These are phyloP conservation scores for Orcinus orca DNA, from an alignment of 2,113 vertebrate genomes.

Conservation along the genomic window DNA sequence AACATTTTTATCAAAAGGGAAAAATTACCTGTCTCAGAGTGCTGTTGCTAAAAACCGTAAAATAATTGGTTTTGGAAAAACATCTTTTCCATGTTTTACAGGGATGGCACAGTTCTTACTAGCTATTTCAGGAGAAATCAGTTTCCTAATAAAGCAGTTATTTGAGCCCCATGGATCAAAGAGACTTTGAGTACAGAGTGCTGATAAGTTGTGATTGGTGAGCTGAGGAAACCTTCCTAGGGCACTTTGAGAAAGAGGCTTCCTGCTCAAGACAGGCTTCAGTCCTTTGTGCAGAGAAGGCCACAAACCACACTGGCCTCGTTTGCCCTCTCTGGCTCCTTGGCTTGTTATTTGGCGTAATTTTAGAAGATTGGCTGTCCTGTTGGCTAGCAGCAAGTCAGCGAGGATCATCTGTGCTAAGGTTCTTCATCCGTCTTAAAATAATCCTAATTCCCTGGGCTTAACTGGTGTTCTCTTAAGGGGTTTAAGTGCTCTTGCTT, in stretches of 20 bases:
- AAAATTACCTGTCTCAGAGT: too few species aligned
- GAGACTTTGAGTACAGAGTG: background rate
- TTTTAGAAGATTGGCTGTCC: background rate
- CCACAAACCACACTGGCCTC: too few species aligned
- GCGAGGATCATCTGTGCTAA: background rate
- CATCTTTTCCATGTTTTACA: background rate
- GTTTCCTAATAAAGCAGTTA: background rate
- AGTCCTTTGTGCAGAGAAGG: background rate
- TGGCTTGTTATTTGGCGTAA: background rate
- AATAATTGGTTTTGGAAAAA: background rate
- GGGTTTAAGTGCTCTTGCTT: background rate
- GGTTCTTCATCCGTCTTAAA: background rate
- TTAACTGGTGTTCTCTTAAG: background rate
- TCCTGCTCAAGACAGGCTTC: background rate
- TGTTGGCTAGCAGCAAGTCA: background rate
- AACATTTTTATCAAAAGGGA: background rate
- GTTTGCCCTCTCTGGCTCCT: background rate
- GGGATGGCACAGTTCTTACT: background rate
- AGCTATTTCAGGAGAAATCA: background rate
- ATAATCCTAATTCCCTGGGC: background rate
- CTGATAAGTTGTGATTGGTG: background rate
- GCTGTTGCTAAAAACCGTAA: background rate
- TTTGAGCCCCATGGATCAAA: background rate
- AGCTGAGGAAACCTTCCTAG: background rate
- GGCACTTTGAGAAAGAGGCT: background rate